Evolutionary conservation across 2,888 invertebrate species (phyloP).

Genomic region (Fragum fragum): DNA sequence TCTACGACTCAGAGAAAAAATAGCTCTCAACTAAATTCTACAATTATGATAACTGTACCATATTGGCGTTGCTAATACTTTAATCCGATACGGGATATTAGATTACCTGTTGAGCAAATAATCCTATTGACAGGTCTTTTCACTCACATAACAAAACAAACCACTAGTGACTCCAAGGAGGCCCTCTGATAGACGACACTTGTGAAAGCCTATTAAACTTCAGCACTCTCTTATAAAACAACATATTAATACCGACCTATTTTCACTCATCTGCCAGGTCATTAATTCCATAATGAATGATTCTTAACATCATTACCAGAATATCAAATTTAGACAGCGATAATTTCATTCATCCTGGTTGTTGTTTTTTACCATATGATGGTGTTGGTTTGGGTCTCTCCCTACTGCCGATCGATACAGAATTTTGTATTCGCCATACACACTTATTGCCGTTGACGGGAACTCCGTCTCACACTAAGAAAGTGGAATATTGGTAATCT

Average conservation of each 20-base stretch:
- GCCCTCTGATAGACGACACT: neutral
- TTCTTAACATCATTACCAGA: neutral
- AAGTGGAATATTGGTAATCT: conserved; percentile 32
- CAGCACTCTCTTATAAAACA: conserved; percentile 6
- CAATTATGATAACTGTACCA: neutral
- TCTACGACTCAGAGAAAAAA: conserved; percentile 1
- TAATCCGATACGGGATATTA: conserved; percentile 12
- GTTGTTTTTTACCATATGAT: conserved; percentile 48
- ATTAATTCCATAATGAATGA: conserved; percentile 24
- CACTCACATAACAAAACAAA: conserved; percentile 9
- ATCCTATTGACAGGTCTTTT: conserved; percentile 8
- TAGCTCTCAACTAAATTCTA: conserved; percentile 3
- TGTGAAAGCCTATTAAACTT: neutral
- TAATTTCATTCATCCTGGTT: conserved; percentile 22
- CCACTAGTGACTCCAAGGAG: conserved; percentile 5
- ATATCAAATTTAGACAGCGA: neutral
- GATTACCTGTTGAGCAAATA: conserved; percentile 22
- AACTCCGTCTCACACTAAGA: conserved; percentile 18
- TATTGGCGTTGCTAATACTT: conserved; percentile 11
- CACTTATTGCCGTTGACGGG: conserved; percentile 32
- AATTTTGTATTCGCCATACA: conserved; percentile 34
- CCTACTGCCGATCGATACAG: conserved; percentile 42
- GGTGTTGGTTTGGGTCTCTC: conserved; percentile 31
- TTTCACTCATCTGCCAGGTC: neutral
- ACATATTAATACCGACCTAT: neutral